Evolutionary conservation across 2,797 vertebrate species (phyloP).

Genomic region (Sparus aurata): DNA sequence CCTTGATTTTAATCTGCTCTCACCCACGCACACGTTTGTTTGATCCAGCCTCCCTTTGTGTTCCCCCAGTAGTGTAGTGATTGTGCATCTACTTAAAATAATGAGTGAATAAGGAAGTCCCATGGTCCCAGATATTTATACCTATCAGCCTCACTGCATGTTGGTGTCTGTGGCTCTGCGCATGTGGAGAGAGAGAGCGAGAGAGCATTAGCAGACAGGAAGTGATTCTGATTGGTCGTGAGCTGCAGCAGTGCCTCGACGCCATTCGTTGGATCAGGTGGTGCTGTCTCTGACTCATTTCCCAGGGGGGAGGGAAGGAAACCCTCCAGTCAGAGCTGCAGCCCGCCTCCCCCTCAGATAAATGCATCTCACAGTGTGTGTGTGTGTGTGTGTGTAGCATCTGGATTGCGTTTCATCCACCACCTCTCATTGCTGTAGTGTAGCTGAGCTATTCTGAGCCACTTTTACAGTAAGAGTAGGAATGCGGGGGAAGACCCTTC

Average conservation of each 20-base stretch:
- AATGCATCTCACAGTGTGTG: conserved; percentile 23
- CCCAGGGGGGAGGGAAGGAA: conserved; percentile 40
- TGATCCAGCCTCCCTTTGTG: background rate
- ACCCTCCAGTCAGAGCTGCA: conserved; percentile 43
- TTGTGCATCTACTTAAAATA: background rate
- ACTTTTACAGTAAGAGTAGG: conserved; percentile 29
- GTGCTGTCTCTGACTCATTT: conserved; percentile 67
- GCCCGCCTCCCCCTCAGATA: conserved; percentile 19
- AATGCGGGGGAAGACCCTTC: conserved; percentile 14
- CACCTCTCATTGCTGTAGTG: conserved; percentile 3
- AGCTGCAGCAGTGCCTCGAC: conserved; percentile 29
- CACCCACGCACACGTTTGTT: background rate
- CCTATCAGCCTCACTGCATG: background rate
- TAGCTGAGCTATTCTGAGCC: conserved; percentile 17
- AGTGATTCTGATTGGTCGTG: conserved; percentile 57
- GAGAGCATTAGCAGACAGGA: conserved; percentile 35
- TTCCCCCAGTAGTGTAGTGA: background rate
- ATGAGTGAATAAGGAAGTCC: conserved; percentile 35
- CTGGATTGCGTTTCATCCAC: too few species aligned
- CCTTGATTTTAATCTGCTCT: too few species aligned
- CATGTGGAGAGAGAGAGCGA: background rate
- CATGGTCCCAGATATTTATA: conserved; percentile 43
- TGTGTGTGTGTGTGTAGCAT: conserved; percentile 12
- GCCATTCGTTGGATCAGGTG: conserved; percentile 34
- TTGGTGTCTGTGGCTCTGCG: background rate